Percentiles rank a stretch among this genome's conserved stretches.
Evolutionary conservation across 2,888 invertebrate species (phyloP).

Genomic region (Cylloceria caligata): DNA sequence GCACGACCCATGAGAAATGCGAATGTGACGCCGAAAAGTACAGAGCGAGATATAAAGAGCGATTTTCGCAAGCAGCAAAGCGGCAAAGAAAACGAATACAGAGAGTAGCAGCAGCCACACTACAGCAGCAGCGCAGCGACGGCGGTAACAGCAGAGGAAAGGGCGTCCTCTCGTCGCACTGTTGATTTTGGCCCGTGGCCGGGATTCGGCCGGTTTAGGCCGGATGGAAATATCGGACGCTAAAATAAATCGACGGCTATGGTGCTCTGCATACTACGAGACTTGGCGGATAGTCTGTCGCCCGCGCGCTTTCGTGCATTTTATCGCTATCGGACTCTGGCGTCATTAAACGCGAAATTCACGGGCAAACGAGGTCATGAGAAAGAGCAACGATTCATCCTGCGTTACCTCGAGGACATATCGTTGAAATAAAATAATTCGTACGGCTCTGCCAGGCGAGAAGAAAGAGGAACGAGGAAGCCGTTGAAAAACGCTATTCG

Average conservation of each 20-base stretch:
- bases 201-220: constrained; percentile 73
- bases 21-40: constrained; percentile 3
- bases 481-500: not conserved
- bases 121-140: constrained; percentile 14
- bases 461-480: not conserved
- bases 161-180: constrained; percentile 62
- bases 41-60: constrained; percentile 41
- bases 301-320: constrained; percentile 46
- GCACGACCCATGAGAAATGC: constrained; percentile 34
- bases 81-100: constrained; percentile 42
- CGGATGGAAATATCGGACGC: constrained; percentile 84
- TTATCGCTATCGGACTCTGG: constrained; percentile 46
- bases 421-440: not conserved
- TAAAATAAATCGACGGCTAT: constrained; percentile 82
- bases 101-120: constrained; percentile 14
- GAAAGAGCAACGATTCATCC: constrained; percentile 49
- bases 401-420: constrained; percentile 10
- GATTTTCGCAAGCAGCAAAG: constrained; percentile 39
- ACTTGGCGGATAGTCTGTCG: constrained; percentile 38
- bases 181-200: constrained; percentile 82
- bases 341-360: constrained; percentile 40
- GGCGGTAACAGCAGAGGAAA: constrained; percentile 12
- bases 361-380: constrained; percentile 52
- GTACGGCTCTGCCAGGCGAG: not conserved
- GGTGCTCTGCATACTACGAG: constrained; percentile 28